Conservation (phyloP, 1,140 invertebrate genomes). For the Caenorhabditis latens region DNA sequence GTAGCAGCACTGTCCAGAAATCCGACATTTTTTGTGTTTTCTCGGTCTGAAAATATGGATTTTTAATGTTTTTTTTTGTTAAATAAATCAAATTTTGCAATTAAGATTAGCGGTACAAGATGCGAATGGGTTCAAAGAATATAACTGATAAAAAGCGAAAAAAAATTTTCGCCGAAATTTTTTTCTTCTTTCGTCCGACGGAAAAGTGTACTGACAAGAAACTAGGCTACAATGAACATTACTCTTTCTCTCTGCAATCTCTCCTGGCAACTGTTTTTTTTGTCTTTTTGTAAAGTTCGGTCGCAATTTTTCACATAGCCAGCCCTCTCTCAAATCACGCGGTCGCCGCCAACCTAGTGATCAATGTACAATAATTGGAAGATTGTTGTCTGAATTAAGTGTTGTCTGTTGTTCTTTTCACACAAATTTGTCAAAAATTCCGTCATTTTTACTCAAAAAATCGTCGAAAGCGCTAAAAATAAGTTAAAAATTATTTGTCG, state of each 20-base stretch:
- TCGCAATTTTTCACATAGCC: neutral
- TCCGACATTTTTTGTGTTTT: conserved; percentile 2
- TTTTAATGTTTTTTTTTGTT: no score
- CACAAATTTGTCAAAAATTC: neutral
- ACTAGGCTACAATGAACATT: conserved; percentile 5
- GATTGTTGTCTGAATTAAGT: neutral
- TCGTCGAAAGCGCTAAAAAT: neutral
- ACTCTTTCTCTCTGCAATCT: conserved; percentile 15
- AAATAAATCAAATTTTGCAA: no score
- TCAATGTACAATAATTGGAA: neutral
- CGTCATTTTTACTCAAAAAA: neutral
- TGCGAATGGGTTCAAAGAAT: conserved; percentile 24
- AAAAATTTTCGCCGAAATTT: neutral
- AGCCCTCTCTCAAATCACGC: conserved; percentile 10
- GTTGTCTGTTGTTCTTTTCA: neutral
- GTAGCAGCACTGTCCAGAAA: neutral
- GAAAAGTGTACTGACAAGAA: neutral
- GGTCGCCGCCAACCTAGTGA: neutral
- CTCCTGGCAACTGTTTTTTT: conserved; percentile 22
- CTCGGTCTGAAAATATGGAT: no score
- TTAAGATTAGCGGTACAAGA: neutral
- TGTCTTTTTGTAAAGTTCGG: conserved; percentile 26
- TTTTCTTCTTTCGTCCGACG: neutral
- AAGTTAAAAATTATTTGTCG: neutral
- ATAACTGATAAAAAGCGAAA: neutral